A percentile compares a stretch with the other conserved stretches of the same genome.
Conservation (phyloP, 2,888 invertebrate genomes). For the Ormyrus thymus region DNA sequence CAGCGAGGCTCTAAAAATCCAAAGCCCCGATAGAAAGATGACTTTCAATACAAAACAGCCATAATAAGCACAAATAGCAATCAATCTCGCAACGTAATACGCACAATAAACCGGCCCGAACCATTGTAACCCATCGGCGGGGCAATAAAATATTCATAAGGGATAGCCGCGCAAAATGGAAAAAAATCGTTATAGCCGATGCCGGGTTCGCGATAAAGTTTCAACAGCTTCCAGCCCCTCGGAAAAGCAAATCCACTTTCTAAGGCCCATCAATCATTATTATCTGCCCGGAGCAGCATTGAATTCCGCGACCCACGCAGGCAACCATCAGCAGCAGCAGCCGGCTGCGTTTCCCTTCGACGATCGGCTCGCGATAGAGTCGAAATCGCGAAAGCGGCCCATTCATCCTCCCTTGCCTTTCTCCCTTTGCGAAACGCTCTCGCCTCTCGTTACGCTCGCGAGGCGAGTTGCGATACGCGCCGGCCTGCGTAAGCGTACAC, state of each 20-base stretch:
- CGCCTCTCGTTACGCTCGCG: constrained; percentile 14
- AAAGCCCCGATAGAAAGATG: too few relatives aligned
- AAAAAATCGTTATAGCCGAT: constrained; percentile 4
- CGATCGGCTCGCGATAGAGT: constrained; percentile 20
- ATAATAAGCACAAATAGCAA: constrained; percentile 13
- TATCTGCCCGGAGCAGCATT: constrained; percentile 2
- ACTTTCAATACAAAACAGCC: not conserved
- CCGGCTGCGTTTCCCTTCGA: not conserved
- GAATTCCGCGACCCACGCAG: not conserved
- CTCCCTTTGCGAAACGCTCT: constrained; percentile 26
- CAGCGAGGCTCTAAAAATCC: too few relatives aligned
- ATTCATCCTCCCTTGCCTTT: not conserved
- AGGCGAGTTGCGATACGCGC: constrained; percentile 1
- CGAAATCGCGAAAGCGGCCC: constrained; percentile 21
- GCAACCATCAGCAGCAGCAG: too few relatives aligned
- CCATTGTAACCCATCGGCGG: not conserved
- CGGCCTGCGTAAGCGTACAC: too few relatives aligned
- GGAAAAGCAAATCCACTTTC: constrained; percentile 16
- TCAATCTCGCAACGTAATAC: not conserved
- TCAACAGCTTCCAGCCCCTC: not conserved
- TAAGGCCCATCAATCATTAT: constrained; percentile 35
- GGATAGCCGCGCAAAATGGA: not conserved
- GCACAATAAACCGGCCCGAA: constrained; percentile 25
- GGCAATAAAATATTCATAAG: constrained; percentile 9
- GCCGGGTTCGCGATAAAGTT: not conserved